These are phyloP conservation scores for Enhydra lutris DNA, from an alignment of 2,113 vertebrate species.

Conservation along the genomic window DNA sequence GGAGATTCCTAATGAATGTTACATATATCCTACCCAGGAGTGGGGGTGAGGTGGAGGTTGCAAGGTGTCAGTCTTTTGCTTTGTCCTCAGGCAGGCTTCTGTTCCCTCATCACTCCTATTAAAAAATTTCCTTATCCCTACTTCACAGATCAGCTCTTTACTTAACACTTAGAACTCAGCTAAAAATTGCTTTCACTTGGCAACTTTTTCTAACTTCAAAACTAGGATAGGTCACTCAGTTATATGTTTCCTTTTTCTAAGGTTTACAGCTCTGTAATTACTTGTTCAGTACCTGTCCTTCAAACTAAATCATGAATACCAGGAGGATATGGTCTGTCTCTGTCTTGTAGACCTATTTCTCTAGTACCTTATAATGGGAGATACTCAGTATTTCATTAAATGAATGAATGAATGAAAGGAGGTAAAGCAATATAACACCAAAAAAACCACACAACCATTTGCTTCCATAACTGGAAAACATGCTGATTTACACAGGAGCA, in stretches of 20 bases:
- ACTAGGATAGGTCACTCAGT: not conserved
- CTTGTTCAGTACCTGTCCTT: not conserved
- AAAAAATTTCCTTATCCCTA: not conserved
- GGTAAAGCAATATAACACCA: not conserved
- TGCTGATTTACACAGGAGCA: not conserved
- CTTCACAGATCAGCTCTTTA: not conserved
- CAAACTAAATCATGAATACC: slow-evolving; percentile 19
- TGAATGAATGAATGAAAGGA: not conserved
- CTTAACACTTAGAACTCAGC: not conserved
- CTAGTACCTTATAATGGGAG: not conserved
- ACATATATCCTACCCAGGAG: too few relatives aligned
- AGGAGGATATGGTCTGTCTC: not conserved
- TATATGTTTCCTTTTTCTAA: not conserved
- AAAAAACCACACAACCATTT: not conserved
- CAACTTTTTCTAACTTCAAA: not conserved
- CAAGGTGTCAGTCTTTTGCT: too few relatives aligned
- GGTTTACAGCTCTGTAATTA: not conserved
- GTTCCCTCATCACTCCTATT: too few relatives aligned
- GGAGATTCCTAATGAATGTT: too few relatives aligned
- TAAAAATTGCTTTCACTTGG: not conserved
- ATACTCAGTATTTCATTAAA: not conserved
- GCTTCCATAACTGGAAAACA: not conserved
- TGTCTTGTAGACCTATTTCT: not conserved
- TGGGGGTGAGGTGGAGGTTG: too few relatives aligned
- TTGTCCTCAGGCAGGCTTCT: too few relatives aligned